Percentiles rank a stretch among this genome's conserved stretches.
These are phyloP conservation scores for Parauchenoglanis ngamensis DNA, from an alignment of 2,797 vertebrate genomes.

Conservation along the genomic window DNA sequence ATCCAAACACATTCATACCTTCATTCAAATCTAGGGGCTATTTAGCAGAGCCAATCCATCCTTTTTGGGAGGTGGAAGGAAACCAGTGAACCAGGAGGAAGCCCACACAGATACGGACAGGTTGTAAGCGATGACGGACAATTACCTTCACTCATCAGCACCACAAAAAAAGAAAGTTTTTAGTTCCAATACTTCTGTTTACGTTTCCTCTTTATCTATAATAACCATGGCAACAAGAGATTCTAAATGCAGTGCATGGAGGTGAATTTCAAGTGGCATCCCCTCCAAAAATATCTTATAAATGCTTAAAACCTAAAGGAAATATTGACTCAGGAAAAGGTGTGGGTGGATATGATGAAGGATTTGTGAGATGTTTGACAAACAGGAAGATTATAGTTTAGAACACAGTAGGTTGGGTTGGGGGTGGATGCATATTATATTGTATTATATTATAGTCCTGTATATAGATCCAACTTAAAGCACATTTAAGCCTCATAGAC, in stretches of 20 bases:
- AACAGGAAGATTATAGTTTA: conserved; percentile 6
- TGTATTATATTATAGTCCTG: not conserved
- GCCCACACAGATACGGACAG: too few species aligned
- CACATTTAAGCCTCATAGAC: not conserved
- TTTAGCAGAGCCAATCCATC: not conserved
- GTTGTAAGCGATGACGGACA: not conserved
- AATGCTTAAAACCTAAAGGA: conserved; percentile 63
- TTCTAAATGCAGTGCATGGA: not conserved
- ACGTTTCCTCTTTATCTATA: not conserved
- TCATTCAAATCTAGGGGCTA: not conserved
- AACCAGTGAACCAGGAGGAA: not conserved
- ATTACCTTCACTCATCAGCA: not conserved
- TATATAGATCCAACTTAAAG: not conserved
- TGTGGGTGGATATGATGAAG: conserved; percentile 60
- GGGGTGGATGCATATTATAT: not conserved
- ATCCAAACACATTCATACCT: not conserved
- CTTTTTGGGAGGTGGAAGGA: not conserved
- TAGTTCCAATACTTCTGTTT: not conserved
- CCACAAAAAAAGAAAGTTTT: not conserved
- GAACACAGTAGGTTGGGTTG: not conserved
- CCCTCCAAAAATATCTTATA: not conserved
- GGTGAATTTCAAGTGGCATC: not conserved
- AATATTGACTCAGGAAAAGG: conserved; percentile 61
- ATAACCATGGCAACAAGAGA: not conserved
- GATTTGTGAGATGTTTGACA: conserved; percentile 60